phyloP scores from a whole-genome alignment of 2,113 vertebrate species.

The Nibea coibor region DNA sequence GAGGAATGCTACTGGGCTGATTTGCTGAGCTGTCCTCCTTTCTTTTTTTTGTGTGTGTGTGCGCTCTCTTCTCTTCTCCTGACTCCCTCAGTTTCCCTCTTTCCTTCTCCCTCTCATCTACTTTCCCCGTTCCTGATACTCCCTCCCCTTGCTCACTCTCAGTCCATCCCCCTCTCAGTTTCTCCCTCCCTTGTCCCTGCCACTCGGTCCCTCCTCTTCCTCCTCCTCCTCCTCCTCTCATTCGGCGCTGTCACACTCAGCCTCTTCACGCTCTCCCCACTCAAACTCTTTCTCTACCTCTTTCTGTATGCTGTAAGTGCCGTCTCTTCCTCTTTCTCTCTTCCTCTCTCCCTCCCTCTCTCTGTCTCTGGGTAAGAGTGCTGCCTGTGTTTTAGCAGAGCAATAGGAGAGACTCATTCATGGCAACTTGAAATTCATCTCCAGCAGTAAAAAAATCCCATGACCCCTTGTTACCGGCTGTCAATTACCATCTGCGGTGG shows the following conservation, averaged over 20 bases:
- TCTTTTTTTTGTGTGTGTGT: constrained; percentile 23
- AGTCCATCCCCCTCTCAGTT: constrained; percentile 57
- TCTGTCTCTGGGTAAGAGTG: constrained; percentile 70
- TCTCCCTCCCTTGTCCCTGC: constrained; percentile 53
- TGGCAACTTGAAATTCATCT: constrained; percentile 71
- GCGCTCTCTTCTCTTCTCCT: constrained; percentile 59
- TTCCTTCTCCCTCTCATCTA: constrained; percentile 64
- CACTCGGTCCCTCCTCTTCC: constrained; percentile 48
- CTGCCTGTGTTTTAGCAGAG: constrained; percentile 75
- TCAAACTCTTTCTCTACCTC: constrained; percentile 74
- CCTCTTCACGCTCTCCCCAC: constrained; percentile 62
- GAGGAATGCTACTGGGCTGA: constrained; percentile 72
- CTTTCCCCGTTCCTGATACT: constrained; percentile 53
- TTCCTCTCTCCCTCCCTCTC: constrained; percentile 53
- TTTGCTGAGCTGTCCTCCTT: constrained; percentile 71
- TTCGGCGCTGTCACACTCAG: constrained; percentile 66
- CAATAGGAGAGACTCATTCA: constrained; percentile 66
- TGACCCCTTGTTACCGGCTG: constrained; percentile 56
- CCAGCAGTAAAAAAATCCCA: constrained; percentile 68
- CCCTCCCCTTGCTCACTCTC: constrained; percentile 53
- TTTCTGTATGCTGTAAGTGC: constrained; percentile 78
- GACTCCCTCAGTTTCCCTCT: constrained; percentile 69
- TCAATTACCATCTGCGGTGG: neutral
- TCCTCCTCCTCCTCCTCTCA: constrained; percentile 62
- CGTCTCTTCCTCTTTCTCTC: constrained; percentile 66